These are phyloP conservation scores for Thaumatotibia leucotreta DNA, from an alignment of 1,140 invertebrate species.

Conservation along the genomic window DNA sequence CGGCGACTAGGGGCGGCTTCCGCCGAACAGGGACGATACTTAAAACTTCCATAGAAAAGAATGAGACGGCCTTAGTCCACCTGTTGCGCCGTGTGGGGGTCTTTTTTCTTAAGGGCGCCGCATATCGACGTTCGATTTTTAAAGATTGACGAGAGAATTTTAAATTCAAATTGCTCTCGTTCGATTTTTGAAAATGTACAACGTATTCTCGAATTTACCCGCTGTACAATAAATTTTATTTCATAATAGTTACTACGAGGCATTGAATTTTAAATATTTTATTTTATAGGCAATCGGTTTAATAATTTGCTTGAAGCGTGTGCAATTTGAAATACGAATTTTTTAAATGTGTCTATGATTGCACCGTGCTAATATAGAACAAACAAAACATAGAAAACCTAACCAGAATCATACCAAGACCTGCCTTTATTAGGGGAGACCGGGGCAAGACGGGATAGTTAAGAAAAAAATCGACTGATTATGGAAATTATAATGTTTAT, in stretches of 20 bases:
- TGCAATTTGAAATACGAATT: not conserved
- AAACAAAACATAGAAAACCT: no score
- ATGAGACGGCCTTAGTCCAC: constrained; percentile 72
- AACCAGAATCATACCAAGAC: no score
- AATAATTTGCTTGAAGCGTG: not conserved
- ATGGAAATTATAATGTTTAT: no score
- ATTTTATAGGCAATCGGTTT: not conserved
- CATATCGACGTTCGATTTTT: constrained; percentile 46
- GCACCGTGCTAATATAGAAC: no score
- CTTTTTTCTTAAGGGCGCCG: constrained; percentile 65
- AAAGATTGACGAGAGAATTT: constrained; percentile 31
- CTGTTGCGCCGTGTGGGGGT: constrained; percentile 65
- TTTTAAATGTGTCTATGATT: no score
- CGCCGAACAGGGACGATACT: constrained; percentile 63
- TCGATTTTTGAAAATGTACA: constrained; percentile 3
- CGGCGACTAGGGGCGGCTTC: constrained; percentile 70
- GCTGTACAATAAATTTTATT: not conserved
- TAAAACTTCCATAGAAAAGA: constrained; percentile 64
- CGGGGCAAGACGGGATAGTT: no score
- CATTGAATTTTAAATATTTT: not conserved
- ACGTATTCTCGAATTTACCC: not conserved
- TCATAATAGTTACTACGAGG: not conserved
- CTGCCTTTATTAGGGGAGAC: no score
- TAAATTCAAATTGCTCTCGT: constrained; percentile 19
- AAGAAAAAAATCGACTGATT: no score